Evolutionary conservation across 1,140 invertebrate species (phyloP).

Genomic region (Stenopsyche tienmushanensis): DNA sequence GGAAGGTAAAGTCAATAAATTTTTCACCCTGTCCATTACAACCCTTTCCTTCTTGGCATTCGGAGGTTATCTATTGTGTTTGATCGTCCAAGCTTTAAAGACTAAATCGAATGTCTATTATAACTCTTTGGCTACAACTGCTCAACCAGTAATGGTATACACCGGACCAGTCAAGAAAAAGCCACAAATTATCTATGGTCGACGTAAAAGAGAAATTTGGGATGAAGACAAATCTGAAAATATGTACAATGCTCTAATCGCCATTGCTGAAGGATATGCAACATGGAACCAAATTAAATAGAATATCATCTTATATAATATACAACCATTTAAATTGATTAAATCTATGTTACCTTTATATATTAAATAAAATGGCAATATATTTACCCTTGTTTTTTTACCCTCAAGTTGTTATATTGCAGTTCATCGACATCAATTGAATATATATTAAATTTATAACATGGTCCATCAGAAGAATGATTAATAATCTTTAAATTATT

Average conservation of each 20-base stretch:
- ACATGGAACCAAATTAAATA: conserved; percentile 44
- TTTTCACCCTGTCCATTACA: conserved; percentile 72
- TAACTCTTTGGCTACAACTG: conserved; percentile 43
- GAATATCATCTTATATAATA: too few species aligned
- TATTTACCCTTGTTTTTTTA: too few species aligned
- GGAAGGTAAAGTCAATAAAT: conserved; percentile 60
- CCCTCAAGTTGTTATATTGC: too few species aligned
- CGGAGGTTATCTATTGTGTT: conserved; percentile 72
- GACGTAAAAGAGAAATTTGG: conserved; percentile 45
- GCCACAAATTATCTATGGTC: conserved; percentile 49
- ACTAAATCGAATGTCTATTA: conserved; percentile 48
- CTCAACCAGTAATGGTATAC: conserved; percentile 46
- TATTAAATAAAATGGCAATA: too few species aligned
- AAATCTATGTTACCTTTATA: too few species aligned
- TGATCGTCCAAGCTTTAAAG: conserved; percentile 70
- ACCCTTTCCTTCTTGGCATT: conserved; percentile 75
- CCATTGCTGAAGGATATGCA: conserved; percentile 58
- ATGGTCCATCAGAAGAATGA: too few species aligned
- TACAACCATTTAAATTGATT: too few species aligned
- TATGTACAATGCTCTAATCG: conserved; percentile 54
- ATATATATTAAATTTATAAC: too few species aligned
- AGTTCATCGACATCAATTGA: too few species aligned
- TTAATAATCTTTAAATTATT: too few species aligned
- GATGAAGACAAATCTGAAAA: conserved; percentile 50
- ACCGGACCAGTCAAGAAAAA: conserved; percentile 52